Base-by-base conservation (phyloP, 2,888 invertebrate genomes). In the Timandra comae region DNA sequence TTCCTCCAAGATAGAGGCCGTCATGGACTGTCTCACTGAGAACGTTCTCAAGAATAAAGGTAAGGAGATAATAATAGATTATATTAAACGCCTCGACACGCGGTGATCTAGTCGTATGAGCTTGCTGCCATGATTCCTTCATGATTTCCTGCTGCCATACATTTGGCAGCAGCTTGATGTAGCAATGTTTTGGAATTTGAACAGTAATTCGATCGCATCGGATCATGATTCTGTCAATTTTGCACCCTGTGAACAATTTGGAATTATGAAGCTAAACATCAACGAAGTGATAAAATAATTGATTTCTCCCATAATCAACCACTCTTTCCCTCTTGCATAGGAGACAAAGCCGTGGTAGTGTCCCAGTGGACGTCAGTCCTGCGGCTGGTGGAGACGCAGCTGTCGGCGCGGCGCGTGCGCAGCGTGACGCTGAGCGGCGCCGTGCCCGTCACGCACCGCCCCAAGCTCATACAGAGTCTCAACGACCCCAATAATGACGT, bases 281-380 rank as follows among this genome's bases (percentile, higher is more conserved):
- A n/a, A n/a, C n/a, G n/a, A n/a, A n/a, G n/a, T n/a, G n/a, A n/a
- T n/a, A n/a, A n/a, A n/a, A n/a, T n/a, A n/a, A n/a, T n/a, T n/a
- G 5, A 20, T 20, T 20, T 1, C 9, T 8, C 2, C 2, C 8
- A 1, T 22, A 22, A 2, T 1, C 9, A 8, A 22, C 22, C 22
- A 1, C 7, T 2, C 8, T 7, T 22, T 9, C 5, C 5, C 22
- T 9, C 2, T n/a, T n/a, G 3, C 8, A 1, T 47, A 57, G 79
- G 74, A 0, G 93, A 96, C 43, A 95, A 95, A 66, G 89, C 91
- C 0, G 90, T 96, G 3, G 88, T 99, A 3, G 96, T 99, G 0
- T 98, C 97, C 0, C 98, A 98, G 63, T 99, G 98, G 98, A 93
- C 95, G 0, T 88, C 90, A 1, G 91, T 96, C 56, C 81, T 99